phyloP scores from a whole-genome alignment of 2,113 vertebrate genomes.

The Thamnophis sirtalis region DNA sequence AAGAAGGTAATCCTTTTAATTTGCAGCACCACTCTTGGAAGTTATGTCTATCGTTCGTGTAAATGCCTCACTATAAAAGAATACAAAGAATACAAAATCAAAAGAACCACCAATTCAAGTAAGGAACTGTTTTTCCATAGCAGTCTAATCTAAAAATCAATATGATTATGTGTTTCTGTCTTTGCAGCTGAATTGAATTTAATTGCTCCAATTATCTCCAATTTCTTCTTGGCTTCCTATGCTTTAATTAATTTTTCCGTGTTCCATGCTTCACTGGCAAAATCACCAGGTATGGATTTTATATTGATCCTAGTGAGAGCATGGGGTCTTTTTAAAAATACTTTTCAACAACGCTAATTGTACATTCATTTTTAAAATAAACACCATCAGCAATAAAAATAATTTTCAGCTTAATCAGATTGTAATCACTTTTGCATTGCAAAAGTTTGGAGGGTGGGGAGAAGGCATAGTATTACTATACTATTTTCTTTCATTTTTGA shows the following conservation, averaged over 20 bases:
- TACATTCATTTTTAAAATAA: background rate
- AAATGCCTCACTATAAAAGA: background rate
- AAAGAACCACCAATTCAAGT: background rate
- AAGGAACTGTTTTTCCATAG: background rate
- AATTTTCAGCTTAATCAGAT: background rate
- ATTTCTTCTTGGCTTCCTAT: conserved; percentile 98
- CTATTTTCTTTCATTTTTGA: background rate
- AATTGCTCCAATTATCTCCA: conserved; percentile 98
- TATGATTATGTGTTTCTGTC: conserved; percentile 32
- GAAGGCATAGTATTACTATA: background rate
- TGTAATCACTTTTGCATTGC: background rate
- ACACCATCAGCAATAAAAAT: background rate
- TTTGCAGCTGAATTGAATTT: conserved; percentile 87
- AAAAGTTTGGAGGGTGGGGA: background rate
- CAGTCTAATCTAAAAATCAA: background rate
- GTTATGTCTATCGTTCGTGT: background rate
- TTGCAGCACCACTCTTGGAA: background rate
- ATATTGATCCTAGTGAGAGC: background rate
- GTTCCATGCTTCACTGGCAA: conserved; percentile 96
- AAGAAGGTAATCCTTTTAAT: background rate
- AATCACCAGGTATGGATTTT: conserved; percentile 87
- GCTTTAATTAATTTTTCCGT: conserved; percentile 98
- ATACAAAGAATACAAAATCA: background rate
- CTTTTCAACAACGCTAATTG: background rate
- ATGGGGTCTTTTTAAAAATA: background rate